A percentile compares a stretch with the other conserved stretches of the same genome.
phyloP scores from a whole-genome alignment of 2,797 vertebrate genomes.

The Cyclopterus lumpus region DNA sequence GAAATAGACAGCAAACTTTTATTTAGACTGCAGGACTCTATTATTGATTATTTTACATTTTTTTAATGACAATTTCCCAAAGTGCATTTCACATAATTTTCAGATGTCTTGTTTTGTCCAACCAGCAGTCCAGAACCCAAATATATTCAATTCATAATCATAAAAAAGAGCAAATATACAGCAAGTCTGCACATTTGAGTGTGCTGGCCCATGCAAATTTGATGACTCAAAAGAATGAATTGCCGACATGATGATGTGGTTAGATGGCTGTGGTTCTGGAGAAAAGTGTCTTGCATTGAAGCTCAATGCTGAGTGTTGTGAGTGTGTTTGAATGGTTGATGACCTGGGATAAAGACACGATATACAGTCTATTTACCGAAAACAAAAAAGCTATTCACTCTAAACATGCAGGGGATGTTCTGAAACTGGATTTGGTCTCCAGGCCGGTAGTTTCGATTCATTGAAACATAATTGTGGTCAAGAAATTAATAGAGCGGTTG shows the following conservation, averaged over 20 bases:
- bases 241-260: accelerated
- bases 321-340: background rate
- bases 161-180: background rate
- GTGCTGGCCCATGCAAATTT: background rate
- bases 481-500: constrained; percentile 17
- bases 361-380: background rate
- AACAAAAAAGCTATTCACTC: background rate
- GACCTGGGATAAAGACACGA: background rate
- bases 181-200: background rate
- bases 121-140: background rate
- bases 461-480: constrained; percentile 16
- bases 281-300: background rate
- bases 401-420: background rate
- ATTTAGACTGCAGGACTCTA: background rate
- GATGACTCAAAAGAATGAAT: background rate
- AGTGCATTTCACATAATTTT: background rate
- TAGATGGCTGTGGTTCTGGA: background rate
- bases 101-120: background rate
- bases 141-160: background rate
- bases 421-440: background rate
- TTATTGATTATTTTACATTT: background rate
- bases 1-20: background rate
- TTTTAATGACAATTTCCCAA: background rate
- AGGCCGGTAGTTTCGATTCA: background rate
- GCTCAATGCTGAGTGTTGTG: background rate